Conservation (phyloP, 2,797 vertebrate genomes). For the Malurus leucopterus region DNA sequence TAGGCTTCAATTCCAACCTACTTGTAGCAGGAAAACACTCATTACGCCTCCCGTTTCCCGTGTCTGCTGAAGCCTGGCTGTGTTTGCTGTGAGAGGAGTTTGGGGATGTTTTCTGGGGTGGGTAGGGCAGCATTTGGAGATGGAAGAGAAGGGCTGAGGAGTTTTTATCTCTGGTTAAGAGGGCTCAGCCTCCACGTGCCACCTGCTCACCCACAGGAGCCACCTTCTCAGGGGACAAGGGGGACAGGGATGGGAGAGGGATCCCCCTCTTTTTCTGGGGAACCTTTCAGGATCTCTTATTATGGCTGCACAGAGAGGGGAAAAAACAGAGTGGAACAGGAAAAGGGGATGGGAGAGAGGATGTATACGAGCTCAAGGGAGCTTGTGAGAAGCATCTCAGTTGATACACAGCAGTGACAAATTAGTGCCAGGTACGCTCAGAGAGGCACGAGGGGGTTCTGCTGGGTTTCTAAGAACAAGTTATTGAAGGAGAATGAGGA, state of each 20-base stretch:
- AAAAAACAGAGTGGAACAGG: background rate
- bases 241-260: fast-evolving
- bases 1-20: conserved; percentile 40
- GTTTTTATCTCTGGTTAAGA: conserved; percentile 18
- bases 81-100: conserved; percentile 13
- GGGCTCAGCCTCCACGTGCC: conserved; percentile 11
- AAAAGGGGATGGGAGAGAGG: background rate
- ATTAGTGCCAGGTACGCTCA: background rate
- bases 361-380: fast-evolving
- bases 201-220: background rate
- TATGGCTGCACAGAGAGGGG: background rate
- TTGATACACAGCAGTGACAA: background rate
- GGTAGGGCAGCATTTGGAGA: background rate
- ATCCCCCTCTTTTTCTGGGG: background rate
- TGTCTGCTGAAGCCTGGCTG: conserved; percentile 29
- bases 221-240: background rate
- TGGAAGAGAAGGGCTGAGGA: conserved; percentile 9
- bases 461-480: background rate
- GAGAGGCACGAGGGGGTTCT: background rate
- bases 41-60: background rate
- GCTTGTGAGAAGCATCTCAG: background rate
- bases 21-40: conserved; percentile 39
- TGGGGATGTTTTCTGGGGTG: background rate
- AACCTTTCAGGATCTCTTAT: background rate
- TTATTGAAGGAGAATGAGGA: background rate